Conservation (phyloP, 2,888 invertebrate species). For the Isoperla grammatica region DNA sequence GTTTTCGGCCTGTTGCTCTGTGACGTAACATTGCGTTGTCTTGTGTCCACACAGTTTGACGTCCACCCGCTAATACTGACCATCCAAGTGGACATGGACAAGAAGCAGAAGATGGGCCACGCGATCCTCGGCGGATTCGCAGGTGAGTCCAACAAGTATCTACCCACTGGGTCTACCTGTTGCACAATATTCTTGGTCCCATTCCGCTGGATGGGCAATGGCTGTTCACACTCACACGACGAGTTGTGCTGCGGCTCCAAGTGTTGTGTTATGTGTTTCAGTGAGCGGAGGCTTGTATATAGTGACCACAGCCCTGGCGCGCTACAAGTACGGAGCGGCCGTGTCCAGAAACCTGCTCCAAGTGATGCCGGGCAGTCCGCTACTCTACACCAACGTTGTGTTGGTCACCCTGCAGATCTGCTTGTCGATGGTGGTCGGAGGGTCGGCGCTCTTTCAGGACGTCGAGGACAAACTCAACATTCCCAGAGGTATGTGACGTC, state of each 20-base stretch:
- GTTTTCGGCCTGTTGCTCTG: too few relatives aligned
- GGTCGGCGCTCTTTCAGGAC: constrained; percentile 76
- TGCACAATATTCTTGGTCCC: too few relatives aligned
- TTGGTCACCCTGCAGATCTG: constrained; percentile 72
- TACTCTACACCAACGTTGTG: constrained; percentile 61
- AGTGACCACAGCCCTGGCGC: constrained; percentile 57
- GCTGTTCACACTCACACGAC: too few relatives aligned
- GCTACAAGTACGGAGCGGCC: constrained; percentile 57
- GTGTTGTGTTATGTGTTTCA: too few relatives aligned
- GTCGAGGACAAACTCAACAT: constrained; percentile 70
- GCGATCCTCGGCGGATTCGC: constrained; percentile 67
- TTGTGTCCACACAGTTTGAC: constrained; percentile 61
- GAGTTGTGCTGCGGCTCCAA: too few relatives aligned
- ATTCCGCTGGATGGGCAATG: too few relatives aligned
- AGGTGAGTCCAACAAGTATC: too few relatives aligned
- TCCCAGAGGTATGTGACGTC: constrained; percentile 58
- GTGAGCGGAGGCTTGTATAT: constrained; percentile 59
- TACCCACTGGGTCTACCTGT: too few relatives aligned
- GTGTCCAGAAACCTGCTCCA: constrained; percentile 62
- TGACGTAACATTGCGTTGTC: too few relatives aligned
- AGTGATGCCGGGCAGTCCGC: constrained; percentile 56
- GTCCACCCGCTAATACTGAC: constrained; percentile 81
- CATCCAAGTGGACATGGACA: constrained; percentile 86
- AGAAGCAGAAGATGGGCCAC: constrained; percentile 63
- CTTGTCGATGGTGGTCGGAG: constrained; percentile 69